Conservation (phyloP, 2,113 vertebrate species). For the Lethenteron reissneri region DNA sequence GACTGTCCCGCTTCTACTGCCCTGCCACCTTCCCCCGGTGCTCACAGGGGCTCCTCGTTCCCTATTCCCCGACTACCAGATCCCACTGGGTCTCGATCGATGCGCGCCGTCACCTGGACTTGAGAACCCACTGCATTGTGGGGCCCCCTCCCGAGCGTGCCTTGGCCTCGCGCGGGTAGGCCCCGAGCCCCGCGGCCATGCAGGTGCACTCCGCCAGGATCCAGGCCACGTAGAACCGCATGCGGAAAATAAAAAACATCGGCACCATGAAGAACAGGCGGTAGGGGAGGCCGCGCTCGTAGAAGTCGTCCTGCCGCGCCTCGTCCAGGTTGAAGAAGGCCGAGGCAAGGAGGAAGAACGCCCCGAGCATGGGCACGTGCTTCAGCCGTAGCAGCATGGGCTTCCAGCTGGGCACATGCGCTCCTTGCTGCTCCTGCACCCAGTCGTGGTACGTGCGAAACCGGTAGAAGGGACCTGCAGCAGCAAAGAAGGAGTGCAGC, state of each 20-base stretch:
- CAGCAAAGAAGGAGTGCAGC: too few relatives aligned
- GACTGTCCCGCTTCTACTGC: too few relatives aligned
- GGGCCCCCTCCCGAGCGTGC: slow-evolving; percentile 53
- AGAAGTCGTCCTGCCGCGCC: slow-evolving; percentile 39
- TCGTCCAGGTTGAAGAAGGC: slow-evolving; percentile 40
- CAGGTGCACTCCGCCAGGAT: slow-evolving; percentile 51
- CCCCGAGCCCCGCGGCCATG: slow-evolving; percentile 52
- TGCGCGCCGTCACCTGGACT: background rate
- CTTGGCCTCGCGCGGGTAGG: slow-evolving; percentile 42
- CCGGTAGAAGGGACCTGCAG: slow-evolving; percentile 53
- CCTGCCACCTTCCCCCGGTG: too few relatives aligned
- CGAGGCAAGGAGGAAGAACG: slow-evolving; percentile 36
- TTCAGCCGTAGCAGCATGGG: slow-evolving; percentile 37
- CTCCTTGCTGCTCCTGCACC: slow-evolving; percentile 35
- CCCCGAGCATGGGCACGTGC: slow-evolving; percentile 37
- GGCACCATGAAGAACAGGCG: slow-evolving; percentile 61
- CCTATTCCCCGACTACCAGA: background rate
- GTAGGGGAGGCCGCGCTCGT: slow-evolving; percentile 26
- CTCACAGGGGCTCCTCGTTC: background rate
- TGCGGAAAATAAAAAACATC: slow-evolving; percentile 57
- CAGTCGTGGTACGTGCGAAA: slow-evolving; percentile 54
- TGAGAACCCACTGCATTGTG: slow-evolving; percentile 27
- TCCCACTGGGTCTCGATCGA: slow-evolving; percentile 14
- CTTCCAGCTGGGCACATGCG: slow-evolving; percentile 28
- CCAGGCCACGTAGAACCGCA: slow-evolving; percentile 75